These are phyloP conservation scores for Amia ocellicauda DNA, from an alignment of 2,113 vertebrate genomes.

Conservation along the genomic window DNA sequence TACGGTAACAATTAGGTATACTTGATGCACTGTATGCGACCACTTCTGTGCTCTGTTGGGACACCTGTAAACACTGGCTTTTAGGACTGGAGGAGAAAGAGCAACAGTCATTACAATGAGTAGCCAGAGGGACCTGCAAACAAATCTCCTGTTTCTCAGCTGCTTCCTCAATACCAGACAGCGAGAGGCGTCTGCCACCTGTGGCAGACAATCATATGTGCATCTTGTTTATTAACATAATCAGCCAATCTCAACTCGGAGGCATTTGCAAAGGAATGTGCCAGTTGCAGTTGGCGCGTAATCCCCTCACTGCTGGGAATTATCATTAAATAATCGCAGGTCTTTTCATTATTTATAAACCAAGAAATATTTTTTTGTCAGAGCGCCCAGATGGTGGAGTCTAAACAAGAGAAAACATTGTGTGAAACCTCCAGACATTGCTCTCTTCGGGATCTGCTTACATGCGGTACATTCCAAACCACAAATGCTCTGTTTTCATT, in stretches of 20 bases:
- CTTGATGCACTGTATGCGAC: neutral
- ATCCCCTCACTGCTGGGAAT: neutral
- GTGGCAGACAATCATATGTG: constrained; percentile 4
- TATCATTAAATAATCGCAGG: constrained; percentile 17
- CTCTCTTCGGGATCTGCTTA: too few relatives aligned
- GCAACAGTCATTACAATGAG: constrained; percentile 12
- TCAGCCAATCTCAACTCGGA: constrained; percentile 24
- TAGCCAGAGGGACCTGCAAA: constrained; percentile 10
- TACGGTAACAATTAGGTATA: constrained; percentile 11
- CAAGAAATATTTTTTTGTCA: neutral
- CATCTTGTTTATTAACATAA: constrained; percentile 19
- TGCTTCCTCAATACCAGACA: too few relatives aligned
- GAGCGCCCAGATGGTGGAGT: neutral
- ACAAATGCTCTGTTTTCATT: too few relatives aligned
- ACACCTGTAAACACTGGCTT: too few relatives aligned
- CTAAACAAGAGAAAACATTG: neutral
- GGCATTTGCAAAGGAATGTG: constrained; percentile 19
- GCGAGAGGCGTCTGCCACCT: neutral
- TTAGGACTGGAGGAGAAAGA: neutral
- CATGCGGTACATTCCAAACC: too few relatives aligned
- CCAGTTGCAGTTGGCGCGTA: neutral
- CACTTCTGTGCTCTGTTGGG: constrained; percentile 1
- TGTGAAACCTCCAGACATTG: too few relatives aligned
- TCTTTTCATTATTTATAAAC: constrained; percentile 7
- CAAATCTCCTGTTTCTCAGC: constrained; percentile 19